Conservation (phyloP, 2,113 vertebrate genomes). For the Patagioenas fasciata region DNA sequence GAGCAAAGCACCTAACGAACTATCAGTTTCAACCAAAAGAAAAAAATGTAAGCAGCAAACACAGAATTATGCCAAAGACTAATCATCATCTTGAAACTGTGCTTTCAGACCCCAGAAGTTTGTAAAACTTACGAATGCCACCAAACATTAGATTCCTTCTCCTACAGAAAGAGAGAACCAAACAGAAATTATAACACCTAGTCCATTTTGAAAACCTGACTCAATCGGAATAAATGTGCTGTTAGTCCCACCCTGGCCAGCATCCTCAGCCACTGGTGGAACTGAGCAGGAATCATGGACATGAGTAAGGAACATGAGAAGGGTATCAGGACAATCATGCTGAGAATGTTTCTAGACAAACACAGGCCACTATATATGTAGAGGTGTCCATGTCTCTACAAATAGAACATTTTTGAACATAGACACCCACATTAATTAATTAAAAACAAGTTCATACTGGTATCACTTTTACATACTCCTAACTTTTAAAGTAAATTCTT, state of each 20-base stretch:
- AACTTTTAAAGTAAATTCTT: background rate
- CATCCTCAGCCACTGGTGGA: accelerated
- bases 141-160: background rate
- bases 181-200: background rate
- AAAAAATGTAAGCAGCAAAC: background rate
- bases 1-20: background rate
- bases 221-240: background rate
- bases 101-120: background rate
- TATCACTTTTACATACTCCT: background rate
- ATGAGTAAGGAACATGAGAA: background rate
- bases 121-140: background rate
- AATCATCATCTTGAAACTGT: background rate
- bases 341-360: background rate
- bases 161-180: background rate
- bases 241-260: accelerated
- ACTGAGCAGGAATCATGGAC: background rate
- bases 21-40: background rate
- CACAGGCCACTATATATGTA: accelerated
- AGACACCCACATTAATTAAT: background rate
- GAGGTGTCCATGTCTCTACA: background rate
- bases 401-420: background rate
- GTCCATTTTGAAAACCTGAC: background rate
- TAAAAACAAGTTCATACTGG: background rate
- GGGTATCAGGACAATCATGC: background rate
- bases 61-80: background rate